Percentiles rank a stretch among this genome's conserved stretches.
These are phyloP conservation scores for Excalfactoria chinensis DNA, from an alignment of 2,113 vertebrate species.

Conservation along the genomic window DNA sequence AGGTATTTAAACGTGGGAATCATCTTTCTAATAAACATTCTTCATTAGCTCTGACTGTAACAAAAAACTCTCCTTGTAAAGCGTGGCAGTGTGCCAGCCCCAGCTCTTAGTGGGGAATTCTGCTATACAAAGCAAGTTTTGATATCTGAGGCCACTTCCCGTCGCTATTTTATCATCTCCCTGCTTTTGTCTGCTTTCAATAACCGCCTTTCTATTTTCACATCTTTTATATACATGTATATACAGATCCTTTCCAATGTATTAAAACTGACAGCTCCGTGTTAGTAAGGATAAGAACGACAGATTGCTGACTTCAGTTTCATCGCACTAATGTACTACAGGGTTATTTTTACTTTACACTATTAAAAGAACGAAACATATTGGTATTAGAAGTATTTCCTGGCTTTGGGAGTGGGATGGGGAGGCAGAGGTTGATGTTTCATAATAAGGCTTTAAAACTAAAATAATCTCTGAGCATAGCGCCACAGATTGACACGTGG, in stretches of 20 bases:
- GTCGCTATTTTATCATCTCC: conserved; percentile 74
- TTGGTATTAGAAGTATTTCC: not conserved
- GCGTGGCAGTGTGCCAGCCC: conserved; percentile 12
- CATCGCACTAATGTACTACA: not conserved
- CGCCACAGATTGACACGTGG: not conserved
- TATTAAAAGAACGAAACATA: not conserved
- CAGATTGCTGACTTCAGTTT: conserved; percentile 3
- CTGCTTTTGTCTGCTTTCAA: conserved; percentile 78
- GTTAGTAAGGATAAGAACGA: conserved; percentile 21
- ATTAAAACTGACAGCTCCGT: conserved; percentile 14
- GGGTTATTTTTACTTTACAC: not conserved
- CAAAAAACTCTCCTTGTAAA: not conserved
- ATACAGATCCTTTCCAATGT: conserved; percentile 45
- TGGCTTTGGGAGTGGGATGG: not conserved
- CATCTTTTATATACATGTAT: conserved; percentile 56
- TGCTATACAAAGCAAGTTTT: conserved; percentile 66
- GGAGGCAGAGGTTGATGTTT: not conserved
- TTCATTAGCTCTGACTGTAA: not conserved
- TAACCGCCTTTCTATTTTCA: conserved; percentile 74
- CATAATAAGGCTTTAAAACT: not conserved
- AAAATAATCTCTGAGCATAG: not conserved
- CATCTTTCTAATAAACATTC: not conserved
- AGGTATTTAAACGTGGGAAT: not conserved
- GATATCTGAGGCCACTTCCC: conserved; percentile 74
- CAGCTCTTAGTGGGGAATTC: conserved; percentile 32